Percentiles rank a stretch among this genome's conserved stretches.
Conservation (phyloP, 2,113 vertebrate species). For the Clinocottus analis region DNA sequence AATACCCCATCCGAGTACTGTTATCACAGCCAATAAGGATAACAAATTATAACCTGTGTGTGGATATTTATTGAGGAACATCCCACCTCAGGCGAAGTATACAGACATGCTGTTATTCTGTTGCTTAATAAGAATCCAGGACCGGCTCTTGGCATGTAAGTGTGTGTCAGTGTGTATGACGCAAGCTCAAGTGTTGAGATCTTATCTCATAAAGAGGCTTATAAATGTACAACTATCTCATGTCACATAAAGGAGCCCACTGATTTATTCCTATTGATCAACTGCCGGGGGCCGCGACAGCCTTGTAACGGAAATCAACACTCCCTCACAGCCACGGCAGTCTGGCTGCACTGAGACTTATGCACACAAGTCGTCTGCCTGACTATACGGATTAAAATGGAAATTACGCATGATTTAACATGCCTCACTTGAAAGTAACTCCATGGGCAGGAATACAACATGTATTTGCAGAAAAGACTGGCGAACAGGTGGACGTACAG, state of each 20-base stretch:
- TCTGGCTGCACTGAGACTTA: conserved; percentile 56
- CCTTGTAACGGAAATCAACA: conserved; percentile 83
- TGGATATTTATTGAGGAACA: conserved; percentile 47
- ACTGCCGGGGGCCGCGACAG: conserved; percentile 75
- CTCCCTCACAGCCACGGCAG: conserved; percentile 65
- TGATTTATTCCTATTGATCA: conserved; percentile 87
- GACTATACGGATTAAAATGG: conserved; percentile 73
- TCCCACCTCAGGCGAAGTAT: conserved; percentile 29
- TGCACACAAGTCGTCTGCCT: conserved; percentile 59
- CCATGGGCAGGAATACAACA: conserved; percentile 43
- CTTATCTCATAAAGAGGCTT: conserved; percentile 85
- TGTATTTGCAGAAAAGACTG: conserved; percentile 29
- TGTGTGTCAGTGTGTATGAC: conserved; percentile 70
- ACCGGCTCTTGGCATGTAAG: conserved; percentile 26
- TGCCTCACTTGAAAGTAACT: conserved; percentile 66
- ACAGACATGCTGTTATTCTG: conserved; percentile 38
- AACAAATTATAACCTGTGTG: conserved; percentile 21
- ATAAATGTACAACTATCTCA: conserved; percentile 84
- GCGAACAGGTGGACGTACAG: conserved; percentile 50
- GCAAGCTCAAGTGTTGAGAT: conserved; percentile 81
- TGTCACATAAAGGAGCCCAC: conserved; percentile 80
- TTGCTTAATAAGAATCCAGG: conserved; percentile 58
- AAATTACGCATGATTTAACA: conserved; percentile 78
- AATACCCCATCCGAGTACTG: not conserved
- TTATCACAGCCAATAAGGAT: conserved; percentile 45